These are phyloP conservation scores for Embiotoca jacksoni DNA, from an alignment of 2,113 vertebrate genomes.

Conservation along the genomic window DNA sequence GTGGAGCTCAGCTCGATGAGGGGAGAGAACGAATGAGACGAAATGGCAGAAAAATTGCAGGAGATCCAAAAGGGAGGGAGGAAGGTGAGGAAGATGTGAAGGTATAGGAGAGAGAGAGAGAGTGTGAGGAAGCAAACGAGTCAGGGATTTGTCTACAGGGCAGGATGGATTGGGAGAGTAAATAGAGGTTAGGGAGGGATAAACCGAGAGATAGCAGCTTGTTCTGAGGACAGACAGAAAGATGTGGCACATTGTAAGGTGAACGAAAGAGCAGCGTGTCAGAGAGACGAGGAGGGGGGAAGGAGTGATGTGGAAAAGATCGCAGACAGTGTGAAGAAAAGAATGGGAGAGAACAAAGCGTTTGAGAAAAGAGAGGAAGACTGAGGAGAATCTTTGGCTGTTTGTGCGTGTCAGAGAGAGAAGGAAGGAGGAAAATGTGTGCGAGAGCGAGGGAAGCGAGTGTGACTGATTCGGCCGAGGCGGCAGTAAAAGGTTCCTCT, in stretches of 20 bases:
- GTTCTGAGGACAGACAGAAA: constrained; percentile 57
- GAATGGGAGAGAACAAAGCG: constrained; percentile 45
- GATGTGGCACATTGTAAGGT: constrained; percentile 42
- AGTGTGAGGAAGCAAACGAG: constrained; percentile 26
- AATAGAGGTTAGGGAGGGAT: constrained; percentile 75
- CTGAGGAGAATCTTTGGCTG: constrained; percentile 38
- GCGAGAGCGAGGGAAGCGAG: constrained; percentile 51
- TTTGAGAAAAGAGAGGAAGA: constrained; percentile 44
- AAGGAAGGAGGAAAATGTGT: constrained; percentile 20
- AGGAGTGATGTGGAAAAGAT: constrained; percentile 56
- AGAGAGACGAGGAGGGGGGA: constrained; percentile 6
- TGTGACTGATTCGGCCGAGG: constrained; percentile 74
- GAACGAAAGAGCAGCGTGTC: constrained; percentile 43
- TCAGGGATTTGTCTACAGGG: constrained; percentile 37
- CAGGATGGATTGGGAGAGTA: constrained; percentile 72
- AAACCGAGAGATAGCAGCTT: constrained; percentile 54
- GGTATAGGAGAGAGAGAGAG: constrained; percentile 16
- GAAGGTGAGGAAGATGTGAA: constrained; percentile 23
- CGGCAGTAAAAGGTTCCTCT: constrained; percentile 73
- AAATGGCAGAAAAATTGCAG: constrained; percentile 62
- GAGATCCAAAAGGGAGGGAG: constrained; percentile 12
- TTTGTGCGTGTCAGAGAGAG: constrained; percentile 14
- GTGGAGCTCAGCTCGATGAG: constrained; percentile 26
- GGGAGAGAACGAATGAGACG: constrained; percentile 50
- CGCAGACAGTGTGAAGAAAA: constrained; percentile 55